Evolutionary conservation across 2,888 invertebrate species (phyloP), one percentile per base, ranked within the genome.

Genomic region (Caenorhabditis panamensis): DNA sequence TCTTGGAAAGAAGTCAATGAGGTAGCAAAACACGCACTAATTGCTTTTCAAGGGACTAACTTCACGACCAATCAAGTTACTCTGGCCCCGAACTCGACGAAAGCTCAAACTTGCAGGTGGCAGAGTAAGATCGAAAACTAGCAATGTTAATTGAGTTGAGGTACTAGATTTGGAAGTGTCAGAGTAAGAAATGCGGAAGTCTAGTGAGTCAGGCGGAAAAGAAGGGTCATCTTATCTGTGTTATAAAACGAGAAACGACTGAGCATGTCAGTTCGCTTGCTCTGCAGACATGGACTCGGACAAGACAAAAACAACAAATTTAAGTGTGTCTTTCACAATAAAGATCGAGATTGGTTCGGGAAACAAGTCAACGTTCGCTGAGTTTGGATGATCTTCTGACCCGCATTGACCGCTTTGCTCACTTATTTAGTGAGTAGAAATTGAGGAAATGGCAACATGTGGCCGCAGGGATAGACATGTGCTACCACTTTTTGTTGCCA

Each of bases 391-490:
- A 63, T 41, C 54, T 63, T 62, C 58, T 54, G 58, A 31, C 54
- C 2, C 41, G 62, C 28, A 47, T 51, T 37, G 51, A 44, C 20
- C 9, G 24, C 20, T 49, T 47, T 56, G 56, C 8, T 49, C 18
- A n/a, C 5, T 47, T n/a, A 53, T 58, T 63, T 41, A 28, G 44
- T 20, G 44, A 44, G 31, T 22, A 16, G 31, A 26, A 44, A 59
- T 37, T 44, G 59, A 41, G 59, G 13, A 73, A 66, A 63, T 20
- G 41, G 53, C 59, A 66, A 75, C 66, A 66, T 75, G 73, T 66
- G 66, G 66, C 18, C 20, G 1, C 51, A 47, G 13, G 47, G 58
- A 53, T 26, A 64, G 20, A 73, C 64, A 64, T 66, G 31, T 72
- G 63, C 58, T 47, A 59, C 54, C 63, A 64, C 58, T 47, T 58